Evolutionary conservation across 2,888 invertebrate species (phyloP).

Genomic region (Parapristionchus giblindavisi): DNA sequence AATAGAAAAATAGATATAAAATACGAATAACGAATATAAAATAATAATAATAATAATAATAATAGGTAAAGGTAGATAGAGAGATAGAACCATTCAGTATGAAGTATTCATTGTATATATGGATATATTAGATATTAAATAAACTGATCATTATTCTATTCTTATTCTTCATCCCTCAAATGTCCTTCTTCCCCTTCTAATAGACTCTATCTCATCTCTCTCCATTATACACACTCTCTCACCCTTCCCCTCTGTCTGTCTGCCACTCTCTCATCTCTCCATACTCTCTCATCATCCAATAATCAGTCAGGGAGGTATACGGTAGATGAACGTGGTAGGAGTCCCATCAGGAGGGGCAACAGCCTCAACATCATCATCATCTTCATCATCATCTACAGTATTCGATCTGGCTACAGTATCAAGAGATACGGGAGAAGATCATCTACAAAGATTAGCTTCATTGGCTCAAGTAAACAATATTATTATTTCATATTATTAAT

Average conservation of each 20-base stretch:
- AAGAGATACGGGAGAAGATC: conserved; percentile 33
- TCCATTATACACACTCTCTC: background rate
- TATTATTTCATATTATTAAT: background rate
- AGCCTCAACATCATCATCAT: conserved; percentile 12
- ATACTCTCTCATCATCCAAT: conserved; percentile 27
- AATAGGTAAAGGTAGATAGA: too few relatives aligned
- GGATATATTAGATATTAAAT: background rate
- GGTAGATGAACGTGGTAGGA: conserved; percentile 34
- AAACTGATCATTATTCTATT: conserved; percentile 7
- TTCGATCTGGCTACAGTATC: background rate
- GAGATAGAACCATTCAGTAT: too few relatives aligned
- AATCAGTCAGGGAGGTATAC: background rate
- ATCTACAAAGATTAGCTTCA: conserved; percentile 32
- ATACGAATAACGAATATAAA: background rate
- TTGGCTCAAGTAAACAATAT: conserved; percentile 23
- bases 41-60: too few relatives aligned
- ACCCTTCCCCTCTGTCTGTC: conserved; percentile 13
- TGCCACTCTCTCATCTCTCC: conserved; percentile 6
- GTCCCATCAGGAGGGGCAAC: background rate
- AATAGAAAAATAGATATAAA: background rate
- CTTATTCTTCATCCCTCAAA: background rate
- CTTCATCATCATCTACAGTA: conserved; percentile 12
- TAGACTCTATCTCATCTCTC: conserved; percentile 6
- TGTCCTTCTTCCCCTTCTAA: conserved; percentile 3
- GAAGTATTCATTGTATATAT: too few relatives aligned